phyloP scores from a whole-genome alignment of 2,888 invertebrate genomes.

The Smittia sp. region DNA sequence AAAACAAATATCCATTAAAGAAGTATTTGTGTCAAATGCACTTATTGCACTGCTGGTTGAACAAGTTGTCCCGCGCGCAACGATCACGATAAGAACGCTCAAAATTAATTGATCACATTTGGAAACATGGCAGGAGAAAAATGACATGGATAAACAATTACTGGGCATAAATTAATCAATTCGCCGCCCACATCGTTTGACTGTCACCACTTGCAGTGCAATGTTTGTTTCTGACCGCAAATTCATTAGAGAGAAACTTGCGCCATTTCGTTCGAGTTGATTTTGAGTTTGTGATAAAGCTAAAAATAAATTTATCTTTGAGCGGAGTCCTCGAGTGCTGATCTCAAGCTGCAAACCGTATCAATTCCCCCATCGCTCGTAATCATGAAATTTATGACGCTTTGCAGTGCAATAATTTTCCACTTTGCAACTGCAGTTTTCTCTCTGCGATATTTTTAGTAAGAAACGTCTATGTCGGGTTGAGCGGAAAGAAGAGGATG shows the following conservation, averaged over 20 bases:
- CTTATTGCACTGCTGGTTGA: background rate
- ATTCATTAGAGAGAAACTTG: constrained; percentile 14
- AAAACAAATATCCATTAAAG: too few relatives aligned
- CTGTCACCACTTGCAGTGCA: constrained; percentile 34
- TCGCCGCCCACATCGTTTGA: constrained; percentile 31
- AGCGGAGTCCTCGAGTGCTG: background rate
- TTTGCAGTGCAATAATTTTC: constrained; percentile 36
- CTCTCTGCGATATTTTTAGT: background rate
- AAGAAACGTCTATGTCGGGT: background rate
- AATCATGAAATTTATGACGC: constrained; percentile 38
- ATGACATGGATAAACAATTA: constrained; percentile 33
- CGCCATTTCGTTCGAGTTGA: constrained; percentile 1
- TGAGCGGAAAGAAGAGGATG: background rate
- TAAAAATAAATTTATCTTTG: constrained; percentile 40
- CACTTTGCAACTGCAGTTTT: constrained; percentile 40
- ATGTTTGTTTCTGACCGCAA: constrained; percentile 11
- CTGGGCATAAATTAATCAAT: constrained; percentile 39
- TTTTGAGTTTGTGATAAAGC: constrained; percentile 27
- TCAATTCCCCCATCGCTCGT: constrained; percentile 9
- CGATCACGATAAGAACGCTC: constrained; percentile 14
- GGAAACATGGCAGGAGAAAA: constrained; percentile 4
- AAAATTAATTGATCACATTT: constrained; percentile 41
- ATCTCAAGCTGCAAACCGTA: background rate
- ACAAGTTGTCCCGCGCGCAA: background rate
- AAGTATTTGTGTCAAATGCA: constrained; percentile 4